Evolutionary conservation across 1,140 invertebrate genomes (phyloP), one percentile per base, ranked within the genome.

Genomic region (Drosophila obscura): DNA sequence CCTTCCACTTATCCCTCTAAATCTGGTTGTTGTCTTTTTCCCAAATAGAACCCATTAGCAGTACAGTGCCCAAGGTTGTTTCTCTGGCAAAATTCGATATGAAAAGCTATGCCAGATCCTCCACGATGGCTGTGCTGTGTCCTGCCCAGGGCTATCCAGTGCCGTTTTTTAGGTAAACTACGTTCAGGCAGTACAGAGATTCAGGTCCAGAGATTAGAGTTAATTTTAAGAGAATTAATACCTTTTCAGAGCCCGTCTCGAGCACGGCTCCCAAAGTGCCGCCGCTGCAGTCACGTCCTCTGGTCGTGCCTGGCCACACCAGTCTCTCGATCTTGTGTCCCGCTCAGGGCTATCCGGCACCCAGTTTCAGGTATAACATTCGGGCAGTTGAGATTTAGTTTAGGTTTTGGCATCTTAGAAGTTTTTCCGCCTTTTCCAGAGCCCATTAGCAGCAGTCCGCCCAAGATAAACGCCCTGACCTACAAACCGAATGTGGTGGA

Each of bases 61-160:
- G 94, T 91, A 94, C 94, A 77, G 93, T 94, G 55, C 95, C 95
- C 26, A 93, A 79, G 60, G 79, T 93, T 61, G 93, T 92, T 19
- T 81, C 82, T 0, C 13, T 84, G 50, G 78, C 77, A 1, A 84
- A 84, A 92, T 93, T 78, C 35, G 79, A 88, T 76, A 88, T 81
- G 78, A 95, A 94, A 92, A 93, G 94, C 55, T 93, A 80, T 53
- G 56, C 93, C 56, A 94, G 78, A n/a, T 64, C 63, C 3, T 90
- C 50, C 80, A 92, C 48, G 31, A 44, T 88, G 41, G 78, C 83
- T 22, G 94, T 96, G 43, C 91, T 95, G 13, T 96, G 95, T 85
- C 95, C 95, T 89, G 95, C 95, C 59, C 95, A 96, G 92, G 95
- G 94, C 53, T 96, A 94, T 92, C 96, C 96, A 61, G 93, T 94